phyloP scores from a whole-genome alignment of 2,797 vertebrate species.

The Acipenser oxyrinchus region DNA sequence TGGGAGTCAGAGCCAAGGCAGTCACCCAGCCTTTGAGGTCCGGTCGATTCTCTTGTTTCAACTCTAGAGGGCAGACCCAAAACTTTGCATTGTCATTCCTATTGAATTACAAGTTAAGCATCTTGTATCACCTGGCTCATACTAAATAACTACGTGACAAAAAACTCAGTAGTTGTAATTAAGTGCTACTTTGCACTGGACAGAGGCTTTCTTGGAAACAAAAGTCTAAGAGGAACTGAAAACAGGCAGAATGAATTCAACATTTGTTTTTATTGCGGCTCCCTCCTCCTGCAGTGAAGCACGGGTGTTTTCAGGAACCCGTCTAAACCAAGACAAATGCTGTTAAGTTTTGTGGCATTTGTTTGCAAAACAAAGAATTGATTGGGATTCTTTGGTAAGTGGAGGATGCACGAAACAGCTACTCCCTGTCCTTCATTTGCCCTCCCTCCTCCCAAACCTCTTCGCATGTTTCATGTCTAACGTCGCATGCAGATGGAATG shows the following conservation, averaged over 20 bases:
- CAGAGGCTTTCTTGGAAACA: too few relatives aligned
- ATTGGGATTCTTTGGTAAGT: slow-evolving; percentile 72
- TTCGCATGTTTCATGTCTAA: slow-evolving; percentile 12
- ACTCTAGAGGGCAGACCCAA: too few relatives aligned
- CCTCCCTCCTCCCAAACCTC: slow-evolving; percentile 7
- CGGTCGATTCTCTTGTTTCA: too few relatives aligned
- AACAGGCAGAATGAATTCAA: not conserved
- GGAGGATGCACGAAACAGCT: slow-evolving; percentile 47
- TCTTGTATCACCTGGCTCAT: too few relatives aligned
- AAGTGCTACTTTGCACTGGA: too few relatives aligned
- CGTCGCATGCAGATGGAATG: not conserved
- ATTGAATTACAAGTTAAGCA: too few relatives aligned
- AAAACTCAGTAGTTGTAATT: too few relatives aligned
- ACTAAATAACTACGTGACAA: too few relatives aligned
- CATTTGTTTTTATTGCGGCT: slow-evolving; percentile 22
- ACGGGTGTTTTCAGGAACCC: slow-evolving; percentile 16
- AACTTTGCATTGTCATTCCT: too few relatives aligned
- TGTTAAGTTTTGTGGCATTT: slow-evolving; percentile 25
- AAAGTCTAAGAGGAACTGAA: too few relatives aligned
- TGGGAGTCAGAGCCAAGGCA: too few relatives aligned
- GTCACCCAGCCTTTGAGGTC: too few relatives aligned
- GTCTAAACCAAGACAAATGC: slow-evolving; percentile 13
- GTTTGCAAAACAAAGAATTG: slow-evolving; percentile 54
- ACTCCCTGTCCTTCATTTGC: slow-evolving; percentile 31
- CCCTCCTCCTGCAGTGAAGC: slow-evolving; percentile 39